These are phyloP conservation scores for Camponotus vicinus DNA, from an alignment of 1,140 invertebrate species.

Conservation along the genomic window DNA sequence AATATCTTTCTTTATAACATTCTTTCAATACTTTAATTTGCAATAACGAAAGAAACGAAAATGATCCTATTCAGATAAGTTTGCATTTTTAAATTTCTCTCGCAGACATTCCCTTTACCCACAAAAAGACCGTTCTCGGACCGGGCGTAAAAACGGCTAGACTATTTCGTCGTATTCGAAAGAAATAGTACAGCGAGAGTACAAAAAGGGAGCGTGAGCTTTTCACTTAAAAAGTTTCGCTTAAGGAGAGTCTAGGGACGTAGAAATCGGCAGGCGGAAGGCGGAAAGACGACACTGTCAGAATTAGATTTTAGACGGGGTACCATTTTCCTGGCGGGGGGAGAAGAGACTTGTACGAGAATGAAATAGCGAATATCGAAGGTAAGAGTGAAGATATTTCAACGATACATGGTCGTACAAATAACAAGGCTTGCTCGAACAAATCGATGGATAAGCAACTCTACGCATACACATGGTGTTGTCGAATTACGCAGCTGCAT, in stretches of 20 bases:
- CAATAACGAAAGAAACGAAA: not conserved
- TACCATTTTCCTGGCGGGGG: conserved; percentile 63
- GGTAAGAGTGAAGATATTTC: conserved; percentile 51
- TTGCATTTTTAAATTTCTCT: conserved; percentile 50
- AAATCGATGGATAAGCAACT: conserved; percentile 39
- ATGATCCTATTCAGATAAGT: conserved; percentile 39
- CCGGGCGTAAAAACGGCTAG: conserved; percentile 46
- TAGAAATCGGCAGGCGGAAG: conserved; percentile 37
- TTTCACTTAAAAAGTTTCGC: conserved; percentile 77
- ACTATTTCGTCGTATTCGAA: conserved; percentile 62
- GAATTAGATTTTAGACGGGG: conserved; percentile 73
- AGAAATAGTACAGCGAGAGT: conserved; percentile 37
- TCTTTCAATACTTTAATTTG: not conserved
- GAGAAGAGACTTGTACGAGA: conserved; percentile 43
- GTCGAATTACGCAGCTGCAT: not conserved
- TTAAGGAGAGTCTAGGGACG: conserved; percentile 69
- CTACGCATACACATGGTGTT: conserved; percentile 19
- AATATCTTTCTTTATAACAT: conserved; percentile 1
- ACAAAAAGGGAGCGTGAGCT: conserved; percentile 71
- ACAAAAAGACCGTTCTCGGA: conserved; percentile 56
- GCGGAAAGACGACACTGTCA: conserved; percentile 53
- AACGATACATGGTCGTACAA: conserved; percentile 56
- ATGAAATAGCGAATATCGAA: conserved; percentile 70
- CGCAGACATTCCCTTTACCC: conserved; percentile 24
- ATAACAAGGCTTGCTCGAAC: conserved; percentile 57